Percentiles rank a stretch among this genome's conserved stretches.
Conservation (phyloP, 2,797 vertebrate species). For the Acestrorhynchus altus region DNA sequence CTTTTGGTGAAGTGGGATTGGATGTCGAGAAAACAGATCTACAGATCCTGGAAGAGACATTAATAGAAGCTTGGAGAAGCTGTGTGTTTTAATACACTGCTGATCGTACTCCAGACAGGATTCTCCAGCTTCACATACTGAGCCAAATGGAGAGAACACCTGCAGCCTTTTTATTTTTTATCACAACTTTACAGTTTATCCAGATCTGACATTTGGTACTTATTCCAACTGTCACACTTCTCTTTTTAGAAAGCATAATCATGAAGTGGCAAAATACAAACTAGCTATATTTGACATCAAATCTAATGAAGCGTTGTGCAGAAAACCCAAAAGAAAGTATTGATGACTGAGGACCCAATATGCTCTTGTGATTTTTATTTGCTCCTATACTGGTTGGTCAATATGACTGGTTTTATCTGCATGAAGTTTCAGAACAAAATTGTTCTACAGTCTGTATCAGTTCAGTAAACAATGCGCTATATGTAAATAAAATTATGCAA, state of each 20-base stretch:
- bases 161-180: neutral
- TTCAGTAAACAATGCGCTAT: too few species aligned
- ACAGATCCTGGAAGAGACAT: conserved; percentile 5
- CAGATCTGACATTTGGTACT: neutral
- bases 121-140: neutral
- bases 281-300: too few species aligned
- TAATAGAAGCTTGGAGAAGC: conserved; percentile 8
- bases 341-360: too few species aligned
- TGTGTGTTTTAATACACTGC: neutral
- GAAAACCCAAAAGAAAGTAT: too few species aligned
- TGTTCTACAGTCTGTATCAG: too few species aligned
- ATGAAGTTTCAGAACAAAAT: too few species aligned
- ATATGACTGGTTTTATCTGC: too few species aligned
- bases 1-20: conserved; percentile 17
- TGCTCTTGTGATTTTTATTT: too few species aligned
- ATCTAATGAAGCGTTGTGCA: too few species aligned
- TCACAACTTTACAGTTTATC: neutral
- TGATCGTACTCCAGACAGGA: neutral
- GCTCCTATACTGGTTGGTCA: too few species aligned
- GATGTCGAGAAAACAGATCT: conserved; percentile 1
- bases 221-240: too few species aligned
- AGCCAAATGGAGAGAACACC: neutral
- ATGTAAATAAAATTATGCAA: too few species aligned
- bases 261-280: neutral
- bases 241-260: neutral